These are phyloP conservation scores for Nixonia krombeini DNA, from an alignment of 1,140 invertebrate genomes.

Conservation along the genomic window DNA sequence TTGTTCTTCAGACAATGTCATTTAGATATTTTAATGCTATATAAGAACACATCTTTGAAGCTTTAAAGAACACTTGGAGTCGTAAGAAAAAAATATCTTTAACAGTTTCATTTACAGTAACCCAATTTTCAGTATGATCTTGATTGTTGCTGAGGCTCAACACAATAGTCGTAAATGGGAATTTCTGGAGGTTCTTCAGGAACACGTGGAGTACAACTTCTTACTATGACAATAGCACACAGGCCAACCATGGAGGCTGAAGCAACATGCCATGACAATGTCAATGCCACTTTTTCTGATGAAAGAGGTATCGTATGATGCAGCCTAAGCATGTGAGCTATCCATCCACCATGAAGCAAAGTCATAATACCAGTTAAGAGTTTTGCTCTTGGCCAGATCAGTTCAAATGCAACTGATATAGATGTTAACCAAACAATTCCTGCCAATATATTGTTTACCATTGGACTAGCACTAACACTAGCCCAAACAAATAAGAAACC, in stretches of 20 bases:
- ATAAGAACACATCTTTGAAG: too few species aligned
- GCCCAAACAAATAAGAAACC: constrained; percentile 62
- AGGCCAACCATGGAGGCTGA: constrained; percentile 59
- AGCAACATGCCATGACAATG: constrained; percentile 65
- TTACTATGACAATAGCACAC: constrained; percentile 51
- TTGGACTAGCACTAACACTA: constrained; percentile 30
- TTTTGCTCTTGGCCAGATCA: constrained; percentile 62
- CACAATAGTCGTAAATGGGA: constrained; percentile 61
- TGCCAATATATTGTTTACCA: constrained; percentile 56
- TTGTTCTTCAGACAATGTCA: too few species aligned
- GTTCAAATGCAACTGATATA: constrained; percentile 55
- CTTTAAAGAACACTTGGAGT: too few species aligned
- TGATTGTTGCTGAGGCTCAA: constrained; percentile 29
- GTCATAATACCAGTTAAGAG: constrained; percentile 58
- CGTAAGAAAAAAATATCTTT: too few species aligned
- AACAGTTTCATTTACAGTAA: too few species aligned
- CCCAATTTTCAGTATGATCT: not conserved
- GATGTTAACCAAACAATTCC: constrained; percentile 59
- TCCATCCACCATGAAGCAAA: constrained; percentile 65
- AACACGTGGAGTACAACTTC: constrained; percentile 48
- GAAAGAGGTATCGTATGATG: constrained; percentile 28
- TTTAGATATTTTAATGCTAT: too few species aligned
- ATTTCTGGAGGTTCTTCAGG: constrained; percentile 53
- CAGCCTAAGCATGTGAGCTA: constrained; percentile 61
- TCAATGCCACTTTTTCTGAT: constrained; percentile 55